Base-by-base conservation (phyloP, 92 coral and sea anemone genomes). In the Epizoanthus scotinus region DNA sequence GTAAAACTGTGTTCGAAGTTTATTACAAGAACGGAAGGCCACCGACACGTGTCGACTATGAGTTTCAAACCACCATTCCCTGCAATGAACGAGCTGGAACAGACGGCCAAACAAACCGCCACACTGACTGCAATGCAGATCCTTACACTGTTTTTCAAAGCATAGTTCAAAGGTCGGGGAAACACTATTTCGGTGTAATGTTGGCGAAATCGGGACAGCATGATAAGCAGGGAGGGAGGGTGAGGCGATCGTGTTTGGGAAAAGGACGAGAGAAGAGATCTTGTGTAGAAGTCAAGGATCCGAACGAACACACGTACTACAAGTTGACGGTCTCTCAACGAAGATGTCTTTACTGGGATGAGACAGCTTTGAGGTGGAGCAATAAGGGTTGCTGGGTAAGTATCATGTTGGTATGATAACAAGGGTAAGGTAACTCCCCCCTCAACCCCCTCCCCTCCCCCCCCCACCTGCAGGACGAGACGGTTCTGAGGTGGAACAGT, bases 311-410 rank as follows among this genome's bases (percentile, higher is more conserved):
- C 36, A 26, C 17, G 36, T 25, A 24, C 18, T 61, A 61, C 34
- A 8, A 17, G 2, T 19, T 61, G 18, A 8, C 2, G 18, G 36
- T 61, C 36, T 24, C 26, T 19, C 26, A 14, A 17, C 26, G 67
- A 61, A 61, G 67, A 29, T 61, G 67, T 61, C 67, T 61, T 26
- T 61, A 61, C 67, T 61, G 67, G 36, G 36, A 61, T 10, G 15
- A 22, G 19, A 61, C 6, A 8, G 67, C 3, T 21, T 36, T 61
- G 34, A 3, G 17, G 31, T 61, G 67, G 67, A 61, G 67, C 19
- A 5, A 6, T 2, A 61, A 61, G 7, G 36, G 34, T 12, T 61
- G 36, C 18, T 61, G 67, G 67, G 67, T 25, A 29, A 12, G 67
- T 61, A 61, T 26, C 19, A 34, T 34, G 40, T 34, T 34, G 40